These are phyloP conservation scores for Acronicta alni DNA, from an alignment of 2,888 invertebrate species.

Conservation along the genomic window DNA sequence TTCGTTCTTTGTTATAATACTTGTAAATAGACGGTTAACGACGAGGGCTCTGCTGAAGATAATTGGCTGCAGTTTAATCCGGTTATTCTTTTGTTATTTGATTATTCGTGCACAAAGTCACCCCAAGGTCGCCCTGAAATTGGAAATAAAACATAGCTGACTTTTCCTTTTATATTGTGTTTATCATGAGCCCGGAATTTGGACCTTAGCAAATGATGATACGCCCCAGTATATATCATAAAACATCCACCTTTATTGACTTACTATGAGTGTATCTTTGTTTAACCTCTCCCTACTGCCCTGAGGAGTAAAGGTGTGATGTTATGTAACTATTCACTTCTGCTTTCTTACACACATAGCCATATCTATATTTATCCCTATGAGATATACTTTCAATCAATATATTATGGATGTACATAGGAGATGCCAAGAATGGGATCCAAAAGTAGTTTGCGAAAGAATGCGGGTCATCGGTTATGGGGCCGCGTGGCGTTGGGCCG, in stretches of 20 bases:
- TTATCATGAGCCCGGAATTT: too few species aligned
- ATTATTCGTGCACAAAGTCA: background rate
- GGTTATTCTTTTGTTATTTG: constrained; percentile 28
- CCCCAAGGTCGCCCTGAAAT: constrained; percentile 1
- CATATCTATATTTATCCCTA: background rate
- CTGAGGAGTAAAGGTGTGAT: too few species aligned
- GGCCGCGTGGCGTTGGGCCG: constrained; percentile 16
- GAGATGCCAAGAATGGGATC: constrained; percentile 18
- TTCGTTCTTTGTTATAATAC: constrained; percentile 56
- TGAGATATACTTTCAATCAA: too few species aligned
- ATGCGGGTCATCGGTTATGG: constrained; percentile 44
- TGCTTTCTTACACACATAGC: background rate
- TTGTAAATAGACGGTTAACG: constrained; percentile 49
- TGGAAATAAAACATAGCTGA: too few species aligned
- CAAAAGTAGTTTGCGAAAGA: constrained; percentile 38
- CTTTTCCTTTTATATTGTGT: too few species aligned
- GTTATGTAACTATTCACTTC: too few species aligned
- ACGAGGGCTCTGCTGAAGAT: constrained; percentile 25
- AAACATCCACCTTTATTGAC: too few species aligned
- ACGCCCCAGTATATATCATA: too few species aligned
- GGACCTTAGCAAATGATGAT: too few species aligned
- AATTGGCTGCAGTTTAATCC: constrained; percentile 45
- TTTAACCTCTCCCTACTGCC: too few species aligned
- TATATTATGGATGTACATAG: background rate
- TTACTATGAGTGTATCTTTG: too few species aligned